A percentile compares a stretch with the other conserved stretches of the same genome.
phyloP scores from a whole-genome alignment of 2,888 invertebrate genomes.

The Dioctria linearis region DNA sequence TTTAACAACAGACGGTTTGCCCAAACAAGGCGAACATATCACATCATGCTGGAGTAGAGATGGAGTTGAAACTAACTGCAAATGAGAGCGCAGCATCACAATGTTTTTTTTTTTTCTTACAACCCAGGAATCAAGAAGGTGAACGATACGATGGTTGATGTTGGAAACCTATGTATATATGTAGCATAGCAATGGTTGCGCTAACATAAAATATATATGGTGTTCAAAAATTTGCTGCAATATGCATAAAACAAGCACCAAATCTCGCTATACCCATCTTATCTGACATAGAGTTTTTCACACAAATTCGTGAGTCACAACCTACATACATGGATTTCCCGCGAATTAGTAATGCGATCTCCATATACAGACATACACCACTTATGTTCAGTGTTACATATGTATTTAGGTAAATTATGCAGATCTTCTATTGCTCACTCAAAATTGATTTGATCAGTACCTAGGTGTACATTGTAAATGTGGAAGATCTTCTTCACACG shows the following conservation, averaged over 20 bases:
- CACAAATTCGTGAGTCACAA: constrained; percentile 35
- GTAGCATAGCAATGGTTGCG: too few relatives aligned
- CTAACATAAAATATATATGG: neutral
- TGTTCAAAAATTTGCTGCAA: neutral
- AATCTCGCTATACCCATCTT: constrained; percentile 7
- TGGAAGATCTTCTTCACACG: constrained; percentile 30
- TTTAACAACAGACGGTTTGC: constrained; percentile 46
- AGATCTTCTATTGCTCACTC: constrained; percentile 10
- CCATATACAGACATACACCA: too few relatives aligned
- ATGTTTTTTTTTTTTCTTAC: too few relatives aligned
- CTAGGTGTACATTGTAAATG: neutral
- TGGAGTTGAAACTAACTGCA: constrained; percentile 3
- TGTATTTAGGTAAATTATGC: constrained; percentile 21
- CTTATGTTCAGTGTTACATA: too few relatives aligned
- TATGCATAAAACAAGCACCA: neutral
- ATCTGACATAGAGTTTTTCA: constrained; percentile 22
- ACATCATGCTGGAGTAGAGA: constrained; percentile 17
- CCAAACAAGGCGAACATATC: constrained; percentile 46
- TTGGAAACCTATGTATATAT: too few relatives aligned
- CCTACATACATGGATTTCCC: constrained; percentile 5
- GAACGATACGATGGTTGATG: too few relatives aligned
- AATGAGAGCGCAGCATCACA: constrained; percentile 41
- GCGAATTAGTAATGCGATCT: neutral
- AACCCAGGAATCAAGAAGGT: too few relatives aligned
- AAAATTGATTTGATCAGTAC: constrained; percentile 7